phyloP scores from a whole-genome alignment of 2,113 vertebrate genomes.

The Hoplias malabaricus region DNA sequence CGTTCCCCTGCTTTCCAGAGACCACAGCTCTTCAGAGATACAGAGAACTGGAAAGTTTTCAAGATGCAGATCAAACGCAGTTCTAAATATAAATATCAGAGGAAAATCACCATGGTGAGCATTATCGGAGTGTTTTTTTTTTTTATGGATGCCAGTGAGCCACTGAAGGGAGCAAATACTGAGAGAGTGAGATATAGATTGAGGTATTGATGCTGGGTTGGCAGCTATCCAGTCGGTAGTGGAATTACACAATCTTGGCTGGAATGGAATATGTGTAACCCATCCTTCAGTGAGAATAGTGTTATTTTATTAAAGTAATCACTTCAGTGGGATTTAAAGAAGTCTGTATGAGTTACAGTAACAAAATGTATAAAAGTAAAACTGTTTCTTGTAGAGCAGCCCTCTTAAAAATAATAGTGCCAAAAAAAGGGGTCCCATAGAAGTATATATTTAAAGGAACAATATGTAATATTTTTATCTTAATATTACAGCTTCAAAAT shows the following conservation, averaged over 20 bases:
- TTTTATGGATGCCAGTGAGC: neutral
- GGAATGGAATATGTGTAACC: neutral
- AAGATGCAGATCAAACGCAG: neutral
- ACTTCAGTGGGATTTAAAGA: too few species aligned
- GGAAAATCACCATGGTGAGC: neutral
- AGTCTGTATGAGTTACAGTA: too few species aligned
- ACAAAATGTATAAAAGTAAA: too few species aligned
- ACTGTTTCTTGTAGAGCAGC: too few species aligned
- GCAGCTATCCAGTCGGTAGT: slow-evolving; percentile 32
- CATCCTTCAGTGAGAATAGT: neutral
- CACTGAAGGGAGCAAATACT: neutral
- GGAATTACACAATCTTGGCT: slow-evolving; percentile 6
- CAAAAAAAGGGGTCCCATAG: too few species aligned
- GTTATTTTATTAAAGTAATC: too few species aligned
- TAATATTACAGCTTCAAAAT: too few species aligned
- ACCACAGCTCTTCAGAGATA: neutral
- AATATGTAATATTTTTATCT: too few species aligned
- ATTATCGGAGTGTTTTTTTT: neutral
- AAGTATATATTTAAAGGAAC: too few species aligned
- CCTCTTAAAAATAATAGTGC: too few species aligned
- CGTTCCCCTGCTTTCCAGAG: neutral
- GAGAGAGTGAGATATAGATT: neutral
- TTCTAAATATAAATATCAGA: slow-evolving; percentile 1
- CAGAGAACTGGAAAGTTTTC: neutral
- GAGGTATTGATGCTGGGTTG: slow-evolving; percentile 13